Conservation (phyloP, 2,888 invertebrate genomes). For the Lydus trimaculatus region DNA sequence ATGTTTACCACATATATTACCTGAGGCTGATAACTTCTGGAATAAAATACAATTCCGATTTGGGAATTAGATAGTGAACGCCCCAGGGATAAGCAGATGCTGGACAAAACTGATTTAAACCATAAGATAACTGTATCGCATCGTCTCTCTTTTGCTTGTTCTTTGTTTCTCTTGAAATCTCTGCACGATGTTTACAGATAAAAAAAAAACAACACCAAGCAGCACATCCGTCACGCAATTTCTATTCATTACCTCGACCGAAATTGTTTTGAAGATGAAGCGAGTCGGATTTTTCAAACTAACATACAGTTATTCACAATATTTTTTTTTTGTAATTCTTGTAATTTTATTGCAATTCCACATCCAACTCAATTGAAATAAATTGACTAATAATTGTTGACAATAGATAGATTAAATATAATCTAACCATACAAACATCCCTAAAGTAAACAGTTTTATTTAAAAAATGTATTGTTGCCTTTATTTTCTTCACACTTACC, state of each 20-base stretch:
- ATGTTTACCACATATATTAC: slow-evolving; percentile 27
- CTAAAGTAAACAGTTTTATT: neutral
- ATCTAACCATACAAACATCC: neutral
- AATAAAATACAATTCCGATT: slow-evolving; percentile 21
- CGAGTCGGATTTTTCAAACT: too few relatives aligned
- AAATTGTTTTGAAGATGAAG: neutral
- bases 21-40: slow-evolving; percentile 37
- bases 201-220: neutral
- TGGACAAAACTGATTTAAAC: neutral
- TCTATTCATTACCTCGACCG: neutral
- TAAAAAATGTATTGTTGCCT: neutral
- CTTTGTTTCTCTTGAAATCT: neutral
- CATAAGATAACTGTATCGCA: neutral
- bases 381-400: neutral
- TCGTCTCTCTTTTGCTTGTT: too few relatives aligned
- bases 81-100: slow-evolving; percentile 18
- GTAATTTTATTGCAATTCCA: neutral
- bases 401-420: neutral
- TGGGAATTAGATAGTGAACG: slow-evolving; percentile 10
- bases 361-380: neutral
- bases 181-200: neutral
- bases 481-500: slow-evolving; percentile 48
- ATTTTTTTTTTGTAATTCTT: too few relatives aligned
- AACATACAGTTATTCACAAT: too few relatives aligned
- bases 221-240: neutral